A percentile compares a stretch with the other conserved stretches of the same genome.
Conservation (phyloP, 2,113 vertebrate species). For the Notarius lentiginosus region DNA sequence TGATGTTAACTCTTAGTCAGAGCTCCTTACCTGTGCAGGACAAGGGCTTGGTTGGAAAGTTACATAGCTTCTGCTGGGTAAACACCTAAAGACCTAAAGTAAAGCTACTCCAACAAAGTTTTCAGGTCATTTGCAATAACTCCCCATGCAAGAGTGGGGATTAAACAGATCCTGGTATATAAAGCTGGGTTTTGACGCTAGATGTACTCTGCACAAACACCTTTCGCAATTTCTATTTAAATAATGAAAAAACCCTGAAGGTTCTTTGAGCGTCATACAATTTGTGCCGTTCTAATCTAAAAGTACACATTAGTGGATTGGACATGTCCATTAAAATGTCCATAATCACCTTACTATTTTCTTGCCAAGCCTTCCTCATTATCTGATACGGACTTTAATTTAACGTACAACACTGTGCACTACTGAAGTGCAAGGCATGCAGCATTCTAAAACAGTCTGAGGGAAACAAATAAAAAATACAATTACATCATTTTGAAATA, state of each 20-base stretch:
- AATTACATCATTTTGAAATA: not conserved
- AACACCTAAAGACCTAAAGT: slow-evolving; percentile 56
- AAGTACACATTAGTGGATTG: slow-evolving; percentile 5
- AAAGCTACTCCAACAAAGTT: slow-evolving; percentile 50
- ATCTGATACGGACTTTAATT: not conserved
- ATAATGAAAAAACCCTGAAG: slow-evolving; percentile 3
- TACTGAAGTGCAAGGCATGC: too few relatives aligned
- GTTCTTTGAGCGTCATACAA: slow-evolving; percentile 22
- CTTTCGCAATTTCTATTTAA: slow-evolving; percentile 31
- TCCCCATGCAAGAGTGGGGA: slow-evolving; percentile 65
- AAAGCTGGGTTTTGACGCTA: slow-evolving; percentile 60
- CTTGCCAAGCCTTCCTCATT: not conserved
- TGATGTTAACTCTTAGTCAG: slow-evolving; percentile 58
- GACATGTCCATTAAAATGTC: not conserved
- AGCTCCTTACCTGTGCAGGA: slow-evolving; percentile 60
- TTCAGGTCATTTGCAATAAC: slow-evolving; percentile 31
- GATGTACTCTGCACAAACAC: slow-evolving; percentile 49
- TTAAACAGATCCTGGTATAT: slow-evolving; percentile 75
- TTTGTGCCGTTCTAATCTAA: not conserved
- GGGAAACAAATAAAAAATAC: not conserved
- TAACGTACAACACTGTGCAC: not conserved
- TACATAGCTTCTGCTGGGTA: slow-evolving; percentile 60
- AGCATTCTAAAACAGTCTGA: not conserved
- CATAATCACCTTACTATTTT: not conserved
- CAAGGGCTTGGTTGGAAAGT: slow-evolving; percentile 55